Evolutionary conservation across 2,797 vertebrate species (phyloP).

Genomic region (Gymnopithys bicolor): DNA sequence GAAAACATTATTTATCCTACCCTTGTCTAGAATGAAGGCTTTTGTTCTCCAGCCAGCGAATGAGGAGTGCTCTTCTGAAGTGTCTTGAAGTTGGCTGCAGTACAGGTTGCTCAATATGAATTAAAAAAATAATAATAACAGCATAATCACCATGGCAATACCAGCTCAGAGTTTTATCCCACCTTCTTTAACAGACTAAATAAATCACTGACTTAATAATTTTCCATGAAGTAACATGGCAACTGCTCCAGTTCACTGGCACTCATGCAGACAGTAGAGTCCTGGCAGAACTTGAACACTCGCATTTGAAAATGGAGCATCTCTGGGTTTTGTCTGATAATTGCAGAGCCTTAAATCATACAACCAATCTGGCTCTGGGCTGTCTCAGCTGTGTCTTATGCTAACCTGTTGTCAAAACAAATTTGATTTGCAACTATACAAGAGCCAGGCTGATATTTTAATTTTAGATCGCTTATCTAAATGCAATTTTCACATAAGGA

Average conservation of each 20-base stretch:
- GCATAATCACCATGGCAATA: not conserved
- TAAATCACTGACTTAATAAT: conserved; percentile 27
- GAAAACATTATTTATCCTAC: not conserved
- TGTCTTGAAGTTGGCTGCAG: not conserved
- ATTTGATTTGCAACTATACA: not conserved
- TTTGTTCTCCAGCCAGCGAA: not conserved
- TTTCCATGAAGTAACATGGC: not conserved
- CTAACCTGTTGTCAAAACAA: conserved; percentile 33
- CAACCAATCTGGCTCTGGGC: not conserved
- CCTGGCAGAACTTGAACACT: not conserved
- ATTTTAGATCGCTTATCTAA: not conserved
- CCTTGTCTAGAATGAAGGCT: not conserved
- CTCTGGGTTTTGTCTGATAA: not conserved
- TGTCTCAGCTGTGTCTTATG: not conserved
- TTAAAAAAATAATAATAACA: not conserved
- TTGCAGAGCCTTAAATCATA: not conserved
- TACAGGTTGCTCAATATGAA: not conserved
- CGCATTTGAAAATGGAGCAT: not conserved
- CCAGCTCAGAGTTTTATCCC: not conserved
- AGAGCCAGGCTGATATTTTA: not conserved
- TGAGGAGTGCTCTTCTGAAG: not conserved
- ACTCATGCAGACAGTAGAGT: not conserved
- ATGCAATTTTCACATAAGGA: not conserved
- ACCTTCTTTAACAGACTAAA: not conserved
- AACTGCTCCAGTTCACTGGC: not conserved